Evolutionary conservation across 2,113 vertebrate species (phyloP).

Genomic region (Trinectes maculatus): DNA sequence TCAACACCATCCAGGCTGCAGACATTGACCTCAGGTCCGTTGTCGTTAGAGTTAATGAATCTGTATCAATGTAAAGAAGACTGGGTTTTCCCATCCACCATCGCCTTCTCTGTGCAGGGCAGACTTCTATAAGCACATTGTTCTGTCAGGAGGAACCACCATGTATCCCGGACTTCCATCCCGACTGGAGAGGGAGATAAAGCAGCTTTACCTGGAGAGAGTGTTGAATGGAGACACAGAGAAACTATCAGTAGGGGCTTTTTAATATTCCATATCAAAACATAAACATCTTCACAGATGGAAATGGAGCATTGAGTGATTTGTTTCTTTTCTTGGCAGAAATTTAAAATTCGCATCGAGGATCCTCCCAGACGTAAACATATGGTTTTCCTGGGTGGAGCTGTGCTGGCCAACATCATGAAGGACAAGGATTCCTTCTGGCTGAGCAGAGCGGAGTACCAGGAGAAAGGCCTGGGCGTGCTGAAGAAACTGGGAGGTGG

Average conservation of each 20-base stretch:
- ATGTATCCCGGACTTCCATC: conserved; percentile 99
- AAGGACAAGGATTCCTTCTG: conserved; percentile 99
- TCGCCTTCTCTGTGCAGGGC: conserved; percentile 76
- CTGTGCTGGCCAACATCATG: conserved; percentile 99
- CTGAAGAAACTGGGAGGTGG: conserved; percentile 80
- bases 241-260: conserved; percentile 92
- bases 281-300: too few relatives aligned
- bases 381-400: conserved; percentile 97
- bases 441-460: conserved; percentile 93
- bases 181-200: conserved; percentile 94
- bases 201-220: conserved; percentile 97
- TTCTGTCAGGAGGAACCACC: conserved; percentile 95
- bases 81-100: too few relatives aligned
- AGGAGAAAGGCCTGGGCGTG: conserved; percentile 88
- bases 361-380: conserved; percentile 96
- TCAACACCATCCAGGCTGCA: conserved; percentile 98
- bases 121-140: conserved; percentile 99
- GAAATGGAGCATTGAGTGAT: too few relatives aligned
- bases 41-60: too few relatives aligned
- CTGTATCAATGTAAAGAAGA: too few relatives aligned
- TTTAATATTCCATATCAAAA: too few relatives aligned
- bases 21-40: conserved; percentile 96
- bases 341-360: conserved; percentile 98
- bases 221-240: conserved; percentile 94
- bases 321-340: conserved; percentile 81